Evolutionary conservation across 2,113 vertebrate genomes (phyloP).

Genomic region (Periophthalmus modestus): DNA sequence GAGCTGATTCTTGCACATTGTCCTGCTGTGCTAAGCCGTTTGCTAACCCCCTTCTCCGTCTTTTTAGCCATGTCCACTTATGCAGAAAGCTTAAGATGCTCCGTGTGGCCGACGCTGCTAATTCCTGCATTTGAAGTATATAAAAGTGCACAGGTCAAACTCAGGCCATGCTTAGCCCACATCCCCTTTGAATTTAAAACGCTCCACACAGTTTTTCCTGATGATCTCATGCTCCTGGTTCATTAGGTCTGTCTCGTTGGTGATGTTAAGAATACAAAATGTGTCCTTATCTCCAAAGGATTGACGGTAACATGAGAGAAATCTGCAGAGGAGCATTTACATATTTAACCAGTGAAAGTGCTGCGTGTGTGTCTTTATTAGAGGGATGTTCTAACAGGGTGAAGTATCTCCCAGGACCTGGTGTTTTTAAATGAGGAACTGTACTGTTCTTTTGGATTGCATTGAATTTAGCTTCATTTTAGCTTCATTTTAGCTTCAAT

Average conservation of each 20-base stretch:
- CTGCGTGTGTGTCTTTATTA: neutral
- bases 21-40: constrained; percentile 17
- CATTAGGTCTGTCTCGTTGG: constrained; percentile 23
- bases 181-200: constrained; percentile 8
- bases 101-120: constrained; percentile 10
- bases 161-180: constrained; percentile 6
- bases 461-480: neutral
- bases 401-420: neutral
- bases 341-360: too few relatives aligned
- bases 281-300: constrained; percentile 14
- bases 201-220: constrained; percentile 8
- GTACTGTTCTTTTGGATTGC: neutral
- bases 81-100: constrained; percentile 16
- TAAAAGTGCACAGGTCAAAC: constrained; percentile 29
- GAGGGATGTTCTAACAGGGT: neutral
- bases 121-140: constrained; percentile 32
- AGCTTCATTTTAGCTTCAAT: too few relatives aligned
- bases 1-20: neutral
- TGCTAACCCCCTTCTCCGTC: constrained; percentile 1
- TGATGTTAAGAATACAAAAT: constrained; percentile 12
- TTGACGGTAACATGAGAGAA: neutral
- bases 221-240: constrained; percentile 16
- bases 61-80: neutral
- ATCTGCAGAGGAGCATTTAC: too few relatives aligned
- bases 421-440: neutral